Evolutionary conservation across 2,888 invertebrate species (phyloP).

Genomic region (Lepidochitona cinerea): DNA sequence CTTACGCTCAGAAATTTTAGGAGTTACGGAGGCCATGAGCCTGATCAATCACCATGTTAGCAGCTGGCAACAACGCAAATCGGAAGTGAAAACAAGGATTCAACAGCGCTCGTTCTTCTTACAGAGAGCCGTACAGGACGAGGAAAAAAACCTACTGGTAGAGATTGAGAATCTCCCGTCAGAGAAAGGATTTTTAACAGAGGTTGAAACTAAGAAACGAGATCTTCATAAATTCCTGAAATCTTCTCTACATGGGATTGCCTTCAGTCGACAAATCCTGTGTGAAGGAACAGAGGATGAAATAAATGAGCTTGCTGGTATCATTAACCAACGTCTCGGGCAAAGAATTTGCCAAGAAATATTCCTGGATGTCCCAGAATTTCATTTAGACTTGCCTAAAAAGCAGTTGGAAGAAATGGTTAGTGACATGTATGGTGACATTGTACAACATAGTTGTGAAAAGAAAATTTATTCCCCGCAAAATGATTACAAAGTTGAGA

Average conservation of each 20-base stretch:
- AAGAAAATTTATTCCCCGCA: not conserved
- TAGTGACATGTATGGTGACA: not conserved
- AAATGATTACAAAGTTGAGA: not conserved
- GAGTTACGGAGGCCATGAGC: slow-evolving; percentile 35
- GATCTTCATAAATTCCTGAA: slow-evolving; percentile 28
- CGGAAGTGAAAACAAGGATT: slow-evolving; percentile 21
- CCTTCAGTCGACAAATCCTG: slow-evolving; percentile 29
- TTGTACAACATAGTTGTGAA: not conserved
- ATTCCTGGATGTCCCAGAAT: not conserved
- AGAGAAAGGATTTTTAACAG: slow-evolving; percentile 14
- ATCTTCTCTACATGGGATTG: slow-evolving; percentile 29
- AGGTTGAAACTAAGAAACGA: slow-evolving; percentile 21
- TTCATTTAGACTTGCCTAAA: not conserved
- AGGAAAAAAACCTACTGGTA: slow-evolving; percentile 27
- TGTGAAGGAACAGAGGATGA: slow-evolving; percentile 29
- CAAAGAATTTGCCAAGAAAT: not conserved
- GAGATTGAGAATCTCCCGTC: slow-evolving; percentile 2
- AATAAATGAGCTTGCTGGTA: slow-evolving; percentile 18
- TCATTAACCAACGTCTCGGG: not conserved
- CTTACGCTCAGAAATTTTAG: slow-evolving; percentile 38
- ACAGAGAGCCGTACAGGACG: not conserved
- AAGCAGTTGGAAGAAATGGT: not conserved
- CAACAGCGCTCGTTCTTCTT: not conserved
- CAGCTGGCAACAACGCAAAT: slow-evolving; percentile 36
- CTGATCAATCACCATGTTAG: slow-evolving; percentile 35